A percentile compares a stretch with the other conserved stretches of the same genome.
Evolutionary conservation across 2,797 vertebrate genomes (phyloP).

Genomic region (Buceros bicornis): DNA sequence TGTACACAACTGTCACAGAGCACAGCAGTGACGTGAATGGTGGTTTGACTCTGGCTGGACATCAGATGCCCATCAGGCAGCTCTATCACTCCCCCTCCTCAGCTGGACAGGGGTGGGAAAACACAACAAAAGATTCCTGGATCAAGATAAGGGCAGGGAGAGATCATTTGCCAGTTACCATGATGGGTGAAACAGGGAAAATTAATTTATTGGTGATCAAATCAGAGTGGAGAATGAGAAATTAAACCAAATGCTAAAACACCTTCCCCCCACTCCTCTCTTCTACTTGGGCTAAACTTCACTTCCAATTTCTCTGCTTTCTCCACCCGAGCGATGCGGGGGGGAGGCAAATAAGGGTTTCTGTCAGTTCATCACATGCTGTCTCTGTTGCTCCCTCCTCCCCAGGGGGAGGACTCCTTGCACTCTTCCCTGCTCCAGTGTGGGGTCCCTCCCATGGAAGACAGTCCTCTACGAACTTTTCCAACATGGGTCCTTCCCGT

Average conservation of each 20-base stretch:
- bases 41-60: background rate
- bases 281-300: background rate
- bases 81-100: background rate
- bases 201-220: background rate
- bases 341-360: background rate
- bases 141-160: background rate
- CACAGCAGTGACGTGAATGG: background rate
- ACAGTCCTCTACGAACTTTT: background rate
- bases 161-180: background rate
- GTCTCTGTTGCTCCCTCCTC: background rate
- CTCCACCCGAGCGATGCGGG: rapidly evolving
- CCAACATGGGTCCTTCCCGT: background rate
- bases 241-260: background rate
- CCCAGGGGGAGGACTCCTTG: background rate
- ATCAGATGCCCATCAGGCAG: background rate
- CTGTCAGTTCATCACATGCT: background rate
- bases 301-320: background rate
- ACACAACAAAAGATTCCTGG: background rate
- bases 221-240: background rate
- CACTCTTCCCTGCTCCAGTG: background rate
- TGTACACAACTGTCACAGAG: background rate
- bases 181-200: background rate
- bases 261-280: background rate
- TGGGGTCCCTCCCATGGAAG: background rate
- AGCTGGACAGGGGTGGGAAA: background rate